Evolutionary conservation across 2,797 vertebrate species (phyloP).

Genomic region (Cyclura pinguis): DNA sequence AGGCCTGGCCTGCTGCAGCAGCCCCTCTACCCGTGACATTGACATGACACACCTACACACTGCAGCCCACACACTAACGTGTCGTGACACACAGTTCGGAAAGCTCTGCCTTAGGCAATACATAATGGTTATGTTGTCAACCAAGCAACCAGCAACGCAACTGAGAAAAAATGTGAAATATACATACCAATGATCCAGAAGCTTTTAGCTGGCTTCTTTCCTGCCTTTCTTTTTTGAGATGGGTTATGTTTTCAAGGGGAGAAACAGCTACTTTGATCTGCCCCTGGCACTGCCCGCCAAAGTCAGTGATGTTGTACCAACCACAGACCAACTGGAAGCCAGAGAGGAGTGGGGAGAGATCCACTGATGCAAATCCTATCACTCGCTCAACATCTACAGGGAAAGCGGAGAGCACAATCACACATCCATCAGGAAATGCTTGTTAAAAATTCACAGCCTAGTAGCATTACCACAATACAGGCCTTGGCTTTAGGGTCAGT

Average conservation of each 20-base stretch:
- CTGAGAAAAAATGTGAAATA: not conserved
- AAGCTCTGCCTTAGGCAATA: not conserved
- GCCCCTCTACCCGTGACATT: no score
- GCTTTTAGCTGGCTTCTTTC: slow-evolving; percentile 68
- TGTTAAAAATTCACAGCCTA: not conserved
- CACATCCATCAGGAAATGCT: fast-evolving
- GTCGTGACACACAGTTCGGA: no score
- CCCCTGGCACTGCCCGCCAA: slow-evolving; percentile 92
- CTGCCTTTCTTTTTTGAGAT: slow-evolving; percentile 84
- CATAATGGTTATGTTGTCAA: not conserved
- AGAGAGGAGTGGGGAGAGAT: slow-evolving; percentile 92
- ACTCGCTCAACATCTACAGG: slow-evolving; percentile 89
- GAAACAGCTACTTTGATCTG: slow-evolving; percentile 95
- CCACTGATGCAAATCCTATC: slow-evolving; percentile 94
- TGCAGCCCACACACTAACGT: no score
- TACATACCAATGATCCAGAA: slow-evolving; percentile 35
- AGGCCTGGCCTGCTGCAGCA: no score
- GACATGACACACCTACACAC: no score
- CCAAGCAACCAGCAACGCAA: fast-evolving
- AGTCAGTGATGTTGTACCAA: slow-evolving; percentile 97
- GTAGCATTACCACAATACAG: not conserved
- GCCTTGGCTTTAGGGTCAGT: no score
- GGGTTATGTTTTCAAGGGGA: slow-evolving; percentile 83
- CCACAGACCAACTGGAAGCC: slow-evolving; percentile 94
- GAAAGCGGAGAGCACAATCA: slow-evolving; percentile 27